Base-by-base conservation (phyloP, 2,797 vertebrate species). In the Coregonus sp. region DNA sequence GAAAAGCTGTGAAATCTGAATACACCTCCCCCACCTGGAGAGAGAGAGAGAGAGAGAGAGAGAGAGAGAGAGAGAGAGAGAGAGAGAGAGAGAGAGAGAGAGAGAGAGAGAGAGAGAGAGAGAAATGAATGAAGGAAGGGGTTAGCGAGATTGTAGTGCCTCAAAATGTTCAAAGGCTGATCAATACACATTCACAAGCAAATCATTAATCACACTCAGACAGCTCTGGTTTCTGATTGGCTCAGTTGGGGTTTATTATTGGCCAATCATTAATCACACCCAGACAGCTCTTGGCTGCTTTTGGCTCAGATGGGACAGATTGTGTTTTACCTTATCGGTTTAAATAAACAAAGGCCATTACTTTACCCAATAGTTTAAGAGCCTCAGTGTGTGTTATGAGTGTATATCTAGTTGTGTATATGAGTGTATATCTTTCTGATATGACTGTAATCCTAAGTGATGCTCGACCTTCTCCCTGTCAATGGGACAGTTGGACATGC, bases 341-440 rank as follows among this genome's bases (percentile, higher is more conserved):
- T 9, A 47, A 47, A 47, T 47, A 11, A 47, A 47, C 40, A 47
- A 47, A 47, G 40, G 40, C 40, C 40, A 47, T 47, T 47, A 47
- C 40, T 47, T 47, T 11, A 47, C 40, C 2, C 40, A 47, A 47
- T 70, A 73, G 35, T 68, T 29, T 29, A 25, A 25, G 70, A 77
- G 69, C 63, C 40, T 78, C 12, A 63, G 74, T 73, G 71, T 76
- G 72, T 74, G 73, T 25, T 25, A 25, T 25, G 25, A 25, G 25
- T 25, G 25, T 25, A 25, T 25, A 25, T 25, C 33, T 33, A 18
- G 63, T 59, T 79, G 75, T 72, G 37, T 47, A 66, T 52, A 40
- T 54, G 59, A 51, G 40, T 77, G 72, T 74, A 16, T 50, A 6
- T 66, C 51, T 35, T 47, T 70, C 37, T 50, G 69, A 11, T 12